Percentiles rank a stretch among this genome's conserved stretches.
Conservation (phyloP, 1,140 invertebrate genomes). For the Lordiphosa collinella region DNA sequence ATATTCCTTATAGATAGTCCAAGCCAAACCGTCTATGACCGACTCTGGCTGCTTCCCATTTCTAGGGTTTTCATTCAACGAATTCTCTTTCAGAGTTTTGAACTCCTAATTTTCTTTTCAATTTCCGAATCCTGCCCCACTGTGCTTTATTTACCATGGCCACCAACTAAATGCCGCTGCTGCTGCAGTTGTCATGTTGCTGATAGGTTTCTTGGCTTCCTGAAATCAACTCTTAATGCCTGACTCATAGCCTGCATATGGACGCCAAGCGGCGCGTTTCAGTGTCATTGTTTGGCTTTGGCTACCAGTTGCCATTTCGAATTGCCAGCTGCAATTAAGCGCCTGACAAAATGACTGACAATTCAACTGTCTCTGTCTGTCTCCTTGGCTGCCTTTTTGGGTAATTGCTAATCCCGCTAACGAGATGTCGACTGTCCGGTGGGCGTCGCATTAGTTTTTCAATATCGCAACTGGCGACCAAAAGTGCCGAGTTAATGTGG, state of each 20-base stretch:
- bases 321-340: slow-evolving; percentile 73
- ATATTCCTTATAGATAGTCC: no score
- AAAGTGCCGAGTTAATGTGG: slow-evolving; percentile 69
- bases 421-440: slow-evolving; percentile 61
- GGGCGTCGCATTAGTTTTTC: slow-evolving; percentile 75
- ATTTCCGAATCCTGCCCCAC: not conserved
- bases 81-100: no score
- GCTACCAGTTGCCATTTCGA: slow-evolving; percentile 52
- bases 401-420: slow-evolving; percentile 77
- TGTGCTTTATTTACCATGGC: not conserved
- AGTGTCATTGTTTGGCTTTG: slow-evolving; percentile 68
- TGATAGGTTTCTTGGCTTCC: slow-evolving; percentile 55
- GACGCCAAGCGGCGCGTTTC: slow-evolving; percentile 29
- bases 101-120: no score
- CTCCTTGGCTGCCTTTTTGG: slow-evolving; percentile 48
- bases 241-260: slow-evolving; percentile 38
- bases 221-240: slow-evolving; percentile 26
- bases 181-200: slow-evolving; percentile 25
- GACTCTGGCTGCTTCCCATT: no score
- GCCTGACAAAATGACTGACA: slow-evolving; percentile 76
- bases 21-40: no score
- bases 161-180: not conserved
- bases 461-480: slow-evolving; percentile 46
- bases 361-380: slow-evolving; percentile 36
- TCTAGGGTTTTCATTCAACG: no score